These are phyloP conservation scores for Chironomus striatipennis DNA, from an alignment of 1,140 invertebrate genomes.

Conservation along the genomic window DNA sequence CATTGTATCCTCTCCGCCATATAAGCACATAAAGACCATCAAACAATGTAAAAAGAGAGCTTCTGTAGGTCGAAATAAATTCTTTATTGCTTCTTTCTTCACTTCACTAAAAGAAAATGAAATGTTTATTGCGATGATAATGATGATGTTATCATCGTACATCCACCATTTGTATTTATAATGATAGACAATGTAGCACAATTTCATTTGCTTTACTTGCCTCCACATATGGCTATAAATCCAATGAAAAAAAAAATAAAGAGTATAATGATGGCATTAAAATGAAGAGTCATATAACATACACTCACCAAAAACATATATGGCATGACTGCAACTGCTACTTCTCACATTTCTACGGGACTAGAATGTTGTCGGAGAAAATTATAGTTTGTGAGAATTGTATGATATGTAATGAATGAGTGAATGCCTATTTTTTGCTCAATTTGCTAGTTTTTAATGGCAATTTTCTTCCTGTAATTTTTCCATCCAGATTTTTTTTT, in stretches of 20 bases:
- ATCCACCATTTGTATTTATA: too few relatives aligned
- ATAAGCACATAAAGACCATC: too few relatives aligned
- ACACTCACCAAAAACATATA: not conserved
- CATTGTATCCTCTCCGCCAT: too few relatives aligned
- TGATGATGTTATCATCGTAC: too few relatives aligned
- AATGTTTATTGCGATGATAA: too few relatives aligned
- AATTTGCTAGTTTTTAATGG: not conserved
- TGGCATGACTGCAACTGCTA: too few relatives aligned
- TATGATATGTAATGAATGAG: slow-evolving; percentile 7
- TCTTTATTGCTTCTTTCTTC: too few relatives aligned
- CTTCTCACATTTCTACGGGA: slow-evolving; percentile 4
- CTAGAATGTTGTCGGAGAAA: not conserved
- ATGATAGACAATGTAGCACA: not conserved
- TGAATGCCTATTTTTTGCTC: not conserved
- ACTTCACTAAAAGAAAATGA: too few relatives aligned
- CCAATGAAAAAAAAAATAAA: not conserved
- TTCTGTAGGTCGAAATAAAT: too few relatives aligned
- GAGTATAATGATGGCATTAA: not conserved
- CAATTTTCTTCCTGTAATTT: not conserved
- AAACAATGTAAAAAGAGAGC: too few relatives aligned
- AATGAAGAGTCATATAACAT: not conserved
- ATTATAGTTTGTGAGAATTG: not conserved
- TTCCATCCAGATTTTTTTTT: too few relatives aligned
- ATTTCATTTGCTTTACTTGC: not conserved
- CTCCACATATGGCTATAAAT: not conserved